phyloP scores from a whole-genome alignment of 2,113 vertebrate species.

The Mohoua ochrocephala region DNA sequence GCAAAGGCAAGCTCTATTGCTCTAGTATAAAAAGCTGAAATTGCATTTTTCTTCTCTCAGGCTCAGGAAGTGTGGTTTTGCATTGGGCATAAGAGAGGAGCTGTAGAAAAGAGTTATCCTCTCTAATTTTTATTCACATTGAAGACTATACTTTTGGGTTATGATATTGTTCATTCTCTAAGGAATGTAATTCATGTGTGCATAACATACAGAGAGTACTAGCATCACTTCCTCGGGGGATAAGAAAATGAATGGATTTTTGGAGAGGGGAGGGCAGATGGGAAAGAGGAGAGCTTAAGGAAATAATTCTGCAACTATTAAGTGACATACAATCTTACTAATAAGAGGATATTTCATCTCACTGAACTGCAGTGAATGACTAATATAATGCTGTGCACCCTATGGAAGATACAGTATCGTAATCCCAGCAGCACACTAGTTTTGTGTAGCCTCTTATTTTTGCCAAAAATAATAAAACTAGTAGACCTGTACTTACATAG shows the following conservation, averaged over 20 bases:
- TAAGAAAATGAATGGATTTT: conserved; percentile 15
- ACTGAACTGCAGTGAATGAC: conserved; percentile 28
- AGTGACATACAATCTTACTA: background rate
- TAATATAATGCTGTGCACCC: background rate
- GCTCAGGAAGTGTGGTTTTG: background rate
- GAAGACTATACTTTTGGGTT: background rate
- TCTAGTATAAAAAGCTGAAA: conserved; percentile 48
- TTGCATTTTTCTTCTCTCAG: conserved; percentile 35
- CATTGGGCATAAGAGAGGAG: background rate
- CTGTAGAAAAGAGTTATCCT: conserved; percentile 28
- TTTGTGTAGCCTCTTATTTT: conserved; percentile 31
- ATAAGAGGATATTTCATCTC: conserved; percentile 51
- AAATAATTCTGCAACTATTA: conserved; percentile 30
- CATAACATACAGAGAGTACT: background rate
- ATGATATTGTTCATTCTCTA: conserved; percentile 42
- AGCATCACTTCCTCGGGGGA: background rate
- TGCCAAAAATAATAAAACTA: conserved; percentile 49
- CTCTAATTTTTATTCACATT: conserved; percentile 46
- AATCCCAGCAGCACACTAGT: background rate
- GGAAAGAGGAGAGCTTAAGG: background rate
- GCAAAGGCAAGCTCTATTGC: conserved; percentile 27
- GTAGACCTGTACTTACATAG: conserved; percentile 1
- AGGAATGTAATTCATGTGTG: background rate
- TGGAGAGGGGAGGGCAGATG: background rate
- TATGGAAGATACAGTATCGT: background rate